Evolutionary conservation across 1,140 invertebrate genomes (phyloP).

Genomic region (Hormaphis cornu): DNA sequence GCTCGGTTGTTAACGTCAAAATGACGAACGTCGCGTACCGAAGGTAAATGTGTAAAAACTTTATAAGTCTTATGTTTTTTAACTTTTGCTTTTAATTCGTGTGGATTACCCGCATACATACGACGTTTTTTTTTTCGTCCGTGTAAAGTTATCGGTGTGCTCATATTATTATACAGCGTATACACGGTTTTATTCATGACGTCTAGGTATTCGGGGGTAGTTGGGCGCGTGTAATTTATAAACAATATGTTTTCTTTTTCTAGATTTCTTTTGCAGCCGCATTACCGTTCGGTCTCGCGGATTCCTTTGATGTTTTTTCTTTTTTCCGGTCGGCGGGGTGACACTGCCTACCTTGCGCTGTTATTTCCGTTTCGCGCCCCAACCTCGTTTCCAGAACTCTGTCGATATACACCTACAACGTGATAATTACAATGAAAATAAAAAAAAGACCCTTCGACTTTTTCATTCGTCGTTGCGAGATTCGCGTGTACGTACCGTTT

Average conservation of each 20-base stretch:
- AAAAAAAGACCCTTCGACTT: not conserved
- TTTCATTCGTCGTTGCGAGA: not conserved
- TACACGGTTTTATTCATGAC: slow-evolving; percentile 19
- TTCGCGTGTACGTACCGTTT: too few relatives aligned
- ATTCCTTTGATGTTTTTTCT: slow-evolving; percentile 20
- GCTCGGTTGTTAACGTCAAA: too few relatives aligned
- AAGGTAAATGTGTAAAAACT: too few relatives aligned
- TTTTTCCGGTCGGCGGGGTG: slow-evolving; percentile 10
- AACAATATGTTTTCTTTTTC: too few relatives aligned
- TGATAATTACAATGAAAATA: not conserved
- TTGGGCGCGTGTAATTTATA: not conserved
- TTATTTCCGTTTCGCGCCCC: not conserved
- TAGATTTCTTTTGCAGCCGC: not conserved
- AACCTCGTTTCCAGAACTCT: not conserved
- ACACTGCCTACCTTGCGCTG: not conserved
- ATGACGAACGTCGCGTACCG: too few relatives aligned
- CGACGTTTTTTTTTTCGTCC: not conserved
- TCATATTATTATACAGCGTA: too few relatives aligned
- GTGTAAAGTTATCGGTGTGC: not conserved
- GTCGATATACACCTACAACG: too few relatives aligned
- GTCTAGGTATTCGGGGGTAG: not conserved
- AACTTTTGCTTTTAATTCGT: too few relatives aligned
- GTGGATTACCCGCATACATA: not conserved
- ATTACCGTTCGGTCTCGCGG: not conserved
- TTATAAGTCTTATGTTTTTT: too few relatives aligned